Base-by-base conservation (phyloP, 2,113 vertebrate species). In the Podarcis cretensis region DNA sequence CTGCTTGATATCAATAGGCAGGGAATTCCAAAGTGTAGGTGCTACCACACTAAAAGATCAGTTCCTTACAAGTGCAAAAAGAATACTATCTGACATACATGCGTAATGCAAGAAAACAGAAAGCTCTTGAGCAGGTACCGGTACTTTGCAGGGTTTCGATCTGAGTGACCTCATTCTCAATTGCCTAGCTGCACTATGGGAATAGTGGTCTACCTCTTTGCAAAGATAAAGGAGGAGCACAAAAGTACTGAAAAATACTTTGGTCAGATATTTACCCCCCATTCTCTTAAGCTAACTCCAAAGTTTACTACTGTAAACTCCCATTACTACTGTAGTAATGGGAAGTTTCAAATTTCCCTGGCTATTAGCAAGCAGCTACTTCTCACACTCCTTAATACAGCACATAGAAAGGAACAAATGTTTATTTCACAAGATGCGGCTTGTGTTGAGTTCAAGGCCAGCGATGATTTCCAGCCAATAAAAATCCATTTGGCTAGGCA, bases 381-480 rank as follows among this genome's bases (percentile, higher is more conserved):
- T 73, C 63, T 27, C 23, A 25, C 9, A 84, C 27, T 57, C 71
- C 83, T 77, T 69, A 30, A 14, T 0, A 12, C 16, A 40, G 76
- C 35, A 63, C 20, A 27, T 0, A 25, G 48, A 84, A 35, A 79
- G 54, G 14, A 10, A 21, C 13, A 35, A 81, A 43, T 0, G 65
- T 21, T 20, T 78, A 25, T 0, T 69, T 0, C 2, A 32, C 54
- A 89, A 83, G 2, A 32, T 0, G 9, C 0, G 37, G 3, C 2
- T 89, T 75, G 40, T n/a, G 35, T 48, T 0, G 1, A 85, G 76
- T n/a, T 88, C 27, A 87, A 85, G 80, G 80, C 80, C 32, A 71
- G 43, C 35, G 16, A 63, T 48, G 65, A 8, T 13, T 66, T 57
- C 84, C 86, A 74, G 83, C 25, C 84, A 81, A 69, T 90, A 48